A percentile compares a stretch with the other conserved stretches of the same genome.
Conservation (phyloP, 2,888 invertebrate genomes). For the Hirtodrosophila trivittata region DNA sequence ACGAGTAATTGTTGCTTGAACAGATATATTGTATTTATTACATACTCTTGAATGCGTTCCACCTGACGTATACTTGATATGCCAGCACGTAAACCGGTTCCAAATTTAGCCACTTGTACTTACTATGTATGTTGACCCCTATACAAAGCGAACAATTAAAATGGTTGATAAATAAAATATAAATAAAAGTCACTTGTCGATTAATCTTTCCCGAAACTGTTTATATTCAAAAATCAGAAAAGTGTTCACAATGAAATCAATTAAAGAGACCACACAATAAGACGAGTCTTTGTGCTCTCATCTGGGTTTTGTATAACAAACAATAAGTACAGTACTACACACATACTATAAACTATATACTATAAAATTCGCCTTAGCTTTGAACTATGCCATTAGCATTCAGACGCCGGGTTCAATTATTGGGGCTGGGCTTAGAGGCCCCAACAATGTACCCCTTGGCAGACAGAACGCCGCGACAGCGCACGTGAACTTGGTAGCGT, state of each 20-base stretch:
- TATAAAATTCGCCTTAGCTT: constrained; percentile 57
- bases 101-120: constrained; percentile 24
- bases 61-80: constrained; percentile 57
- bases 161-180: neutral
- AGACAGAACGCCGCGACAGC: constrained; percentile 94
- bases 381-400: constrained; percentile 27
- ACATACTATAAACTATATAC: constrained; percentile 37
- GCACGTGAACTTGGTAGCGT: constrained; percentile 94
- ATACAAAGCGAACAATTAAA: neutral
- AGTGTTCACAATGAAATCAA: constrained; percentile 62
- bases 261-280: constrained; percentile 28
- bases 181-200: constrained; percentile 14
- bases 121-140: constrained; percentile 23
- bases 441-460: constrained; percentile 93
- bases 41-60: neutral
- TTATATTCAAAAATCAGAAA: constrained; percentile 56
- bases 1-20: neutral
- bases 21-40: neutral
- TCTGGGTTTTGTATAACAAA: constrained; percentile 71
- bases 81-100: constrained; percentile 53
- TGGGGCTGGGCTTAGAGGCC: constrained; percentile 65
- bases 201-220: constrained; percentile 52
- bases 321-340: constrained; percentile 68
- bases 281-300: constrained; percentile 31
- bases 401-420: constrained; percentile 25